Evolutionary conservation across 1,140 invertebrate species (phyloP).

Genomic region (Drosophila ficusphila): DNA sequence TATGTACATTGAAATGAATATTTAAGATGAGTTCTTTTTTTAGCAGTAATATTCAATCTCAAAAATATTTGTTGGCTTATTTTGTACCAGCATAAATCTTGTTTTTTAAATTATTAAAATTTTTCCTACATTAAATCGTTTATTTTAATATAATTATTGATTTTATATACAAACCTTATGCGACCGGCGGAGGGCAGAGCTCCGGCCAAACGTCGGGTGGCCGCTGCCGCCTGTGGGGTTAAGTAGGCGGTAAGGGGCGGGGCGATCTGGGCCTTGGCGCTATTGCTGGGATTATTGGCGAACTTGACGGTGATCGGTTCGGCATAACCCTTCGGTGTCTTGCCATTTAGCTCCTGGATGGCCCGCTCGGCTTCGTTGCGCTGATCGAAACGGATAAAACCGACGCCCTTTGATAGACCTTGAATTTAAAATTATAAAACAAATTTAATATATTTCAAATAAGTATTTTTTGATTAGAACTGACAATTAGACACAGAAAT

Average conservation of each 20-base stretch:
- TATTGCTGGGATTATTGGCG: constrained; percentile 87
- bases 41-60: too few relatives aligned
- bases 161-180: constrained; percentile 67
- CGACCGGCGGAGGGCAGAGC: constrained; percentile 79
- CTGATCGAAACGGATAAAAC: constrained; percentile 87
- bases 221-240: constrained; percentile 84
- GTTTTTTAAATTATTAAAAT: too few relatives aligned
- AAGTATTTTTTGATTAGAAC: too few relatives aligned
- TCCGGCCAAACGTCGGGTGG: constrained; percentile 75
- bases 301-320: constrained; percentile 87
- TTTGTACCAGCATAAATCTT: not conserved
- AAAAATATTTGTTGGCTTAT: too few relatives aligned
- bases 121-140: not conserved
- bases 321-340: constrained; percentile 86
- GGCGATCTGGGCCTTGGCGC: constrained; percentile 86
- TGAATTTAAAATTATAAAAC: not conserved
- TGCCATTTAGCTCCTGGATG: constrained; percentile 87
- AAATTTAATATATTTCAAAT: not conserved
- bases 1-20: too few relatives aligned
- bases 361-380: constrained; percentile 87
- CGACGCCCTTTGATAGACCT: constrained; percentile 87
- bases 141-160: not conserved
- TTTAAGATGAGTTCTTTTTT: too few relatives aligned
- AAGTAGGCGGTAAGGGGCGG: constrained; percentile 85
- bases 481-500: too few relatives aligned